phyloP scores from a whole-genome alignment of 2,113 vertebrate species.

The Cyprinodon brontotheroides region DNA sequence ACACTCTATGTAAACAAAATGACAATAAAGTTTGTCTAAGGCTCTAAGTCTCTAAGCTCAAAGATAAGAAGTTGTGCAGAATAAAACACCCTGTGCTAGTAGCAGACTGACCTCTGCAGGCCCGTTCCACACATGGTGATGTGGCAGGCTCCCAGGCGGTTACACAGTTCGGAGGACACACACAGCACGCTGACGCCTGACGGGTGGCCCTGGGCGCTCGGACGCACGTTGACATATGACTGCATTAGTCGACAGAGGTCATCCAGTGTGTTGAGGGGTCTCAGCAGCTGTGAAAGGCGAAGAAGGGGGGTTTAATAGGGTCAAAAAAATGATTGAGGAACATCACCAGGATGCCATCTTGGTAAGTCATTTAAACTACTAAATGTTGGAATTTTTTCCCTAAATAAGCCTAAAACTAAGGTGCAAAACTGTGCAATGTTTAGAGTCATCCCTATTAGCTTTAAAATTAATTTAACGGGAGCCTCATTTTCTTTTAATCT shows the following conservation, averaged over 20 bases:
- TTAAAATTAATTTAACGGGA: too few relatives aligned
- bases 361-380: conserved; percentile 26
- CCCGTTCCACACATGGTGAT: conserved; percentile 93
- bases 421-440: neutral
- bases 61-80: conserved; percentile 6
- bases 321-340: neutral
- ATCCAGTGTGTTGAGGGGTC: conserved; percentile 96
- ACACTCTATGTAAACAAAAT: too few relatives aligned
- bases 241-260: conserved; percentile 96
- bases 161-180: conserved; percentile 94
- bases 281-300: conserved; percentile 84
- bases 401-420: neutral
- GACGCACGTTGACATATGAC: conserved; percentile 83
- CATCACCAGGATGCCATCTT: conserved; percentile 15
- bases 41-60: neutral
- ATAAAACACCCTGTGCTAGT: neutral
- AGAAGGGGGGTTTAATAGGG: neutral
- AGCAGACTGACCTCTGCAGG: conserved; percentile 89
- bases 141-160: conserved; percentile 94
- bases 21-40: too few relatives aligned
- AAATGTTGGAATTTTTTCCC: neutral
- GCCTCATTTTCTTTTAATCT: too few relatives aligned
- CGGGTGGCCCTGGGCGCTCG: conserved; percentile 69
- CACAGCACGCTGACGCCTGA: conserved; percentile 87
- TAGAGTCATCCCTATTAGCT: neutral